A percentile compares a stretch with the other conserved stretches of the same genome.
These are phyloP conservation scores for Glossophaga mutica DNA, from an alignment of 2,797 vertebrate species.

Conservation along the genomic window DNA sequence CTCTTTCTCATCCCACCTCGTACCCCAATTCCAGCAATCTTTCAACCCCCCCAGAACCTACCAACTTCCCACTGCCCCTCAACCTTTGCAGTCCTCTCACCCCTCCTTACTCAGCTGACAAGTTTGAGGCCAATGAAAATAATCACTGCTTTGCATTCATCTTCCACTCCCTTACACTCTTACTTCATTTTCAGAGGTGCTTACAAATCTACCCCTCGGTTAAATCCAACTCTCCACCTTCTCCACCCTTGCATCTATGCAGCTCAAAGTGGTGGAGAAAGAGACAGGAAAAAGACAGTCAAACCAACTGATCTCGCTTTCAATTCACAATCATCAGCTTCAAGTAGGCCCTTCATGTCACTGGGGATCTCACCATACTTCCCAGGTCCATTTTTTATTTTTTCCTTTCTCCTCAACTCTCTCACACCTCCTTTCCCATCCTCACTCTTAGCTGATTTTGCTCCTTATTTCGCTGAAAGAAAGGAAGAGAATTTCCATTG, in stretches of 20 bases:
- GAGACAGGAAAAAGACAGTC: background rate
- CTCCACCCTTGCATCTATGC: background rate
- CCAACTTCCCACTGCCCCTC: background rate
- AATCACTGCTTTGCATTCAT: background rate
- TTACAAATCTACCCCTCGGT: background rate
- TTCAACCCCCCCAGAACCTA: background rate
- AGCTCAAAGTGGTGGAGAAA: background rate
- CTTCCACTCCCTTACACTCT: background rate
- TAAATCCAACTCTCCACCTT: background rate
- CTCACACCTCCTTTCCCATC: background rate
- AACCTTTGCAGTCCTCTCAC: background rate
- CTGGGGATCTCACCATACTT: background rate
- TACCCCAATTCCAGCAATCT: background rate
- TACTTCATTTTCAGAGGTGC: background rate
- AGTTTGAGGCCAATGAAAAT: background rate
- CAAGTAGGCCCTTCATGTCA: background rate
- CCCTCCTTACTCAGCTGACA: background rate
- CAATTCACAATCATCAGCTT: background rate
- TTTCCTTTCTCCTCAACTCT: background rate
- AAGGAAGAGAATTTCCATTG: background rate
- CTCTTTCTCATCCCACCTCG: background rate
- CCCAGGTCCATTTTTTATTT: background rate
- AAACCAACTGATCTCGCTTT: background rate
- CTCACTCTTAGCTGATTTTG: background rate
- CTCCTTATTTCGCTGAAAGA: background rate